phyloP scores from a whole-genome alignment of 2,113 vertebrate species.

The Nicator chloris region DNA sequence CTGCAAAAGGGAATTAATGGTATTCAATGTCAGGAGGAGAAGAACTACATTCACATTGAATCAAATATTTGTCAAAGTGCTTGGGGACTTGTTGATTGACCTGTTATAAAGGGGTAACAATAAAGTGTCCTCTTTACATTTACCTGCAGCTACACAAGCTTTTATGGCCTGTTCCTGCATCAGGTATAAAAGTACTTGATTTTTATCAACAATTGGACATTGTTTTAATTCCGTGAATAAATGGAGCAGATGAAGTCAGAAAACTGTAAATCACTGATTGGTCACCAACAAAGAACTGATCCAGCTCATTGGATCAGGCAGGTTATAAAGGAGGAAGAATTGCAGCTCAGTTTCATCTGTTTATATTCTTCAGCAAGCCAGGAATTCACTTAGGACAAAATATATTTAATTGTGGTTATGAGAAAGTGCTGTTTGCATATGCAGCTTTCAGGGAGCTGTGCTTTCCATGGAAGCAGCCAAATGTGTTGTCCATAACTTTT shows the following conservation, averaged over 20 bases:
- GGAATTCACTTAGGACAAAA: not conserved
- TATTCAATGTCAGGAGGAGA: not conserved
- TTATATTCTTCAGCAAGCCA: not conserved
- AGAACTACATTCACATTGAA: not conserved
- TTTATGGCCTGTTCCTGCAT: not conserved
- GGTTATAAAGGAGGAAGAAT: not conserved
- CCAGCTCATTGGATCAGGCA: not conserved
- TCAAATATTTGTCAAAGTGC: constrained; percentile 15
- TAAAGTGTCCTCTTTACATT: not conserved
- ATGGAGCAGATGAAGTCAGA: not conserved
- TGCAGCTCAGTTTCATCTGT: not conserved
- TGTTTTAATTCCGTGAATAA: constrained; percentile 31
- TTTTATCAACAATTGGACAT: constrained; percentile 33
- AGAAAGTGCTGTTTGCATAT: not conserved
- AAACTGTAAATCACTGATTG: not conserved
- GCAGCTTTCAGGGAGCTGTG: not conserved
- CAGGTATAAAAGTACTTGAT: not conserved
- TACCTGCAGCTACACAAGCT: not conserved
- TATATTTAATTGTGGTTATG: not conserved
- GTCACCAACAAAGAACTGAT: not conserved
- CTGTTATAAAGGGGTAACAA: not conserved
- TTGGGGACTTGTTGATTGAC: not conserved
- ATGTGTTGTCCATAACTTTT: not conserved
- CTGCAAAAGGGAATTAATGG: not conserved
- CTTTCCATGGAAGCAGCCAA: not conserved